phyloP scores from a whole-genome alignment of 2,797 vertebrate species.

The Poeciliopsis presidionis region DNA sequence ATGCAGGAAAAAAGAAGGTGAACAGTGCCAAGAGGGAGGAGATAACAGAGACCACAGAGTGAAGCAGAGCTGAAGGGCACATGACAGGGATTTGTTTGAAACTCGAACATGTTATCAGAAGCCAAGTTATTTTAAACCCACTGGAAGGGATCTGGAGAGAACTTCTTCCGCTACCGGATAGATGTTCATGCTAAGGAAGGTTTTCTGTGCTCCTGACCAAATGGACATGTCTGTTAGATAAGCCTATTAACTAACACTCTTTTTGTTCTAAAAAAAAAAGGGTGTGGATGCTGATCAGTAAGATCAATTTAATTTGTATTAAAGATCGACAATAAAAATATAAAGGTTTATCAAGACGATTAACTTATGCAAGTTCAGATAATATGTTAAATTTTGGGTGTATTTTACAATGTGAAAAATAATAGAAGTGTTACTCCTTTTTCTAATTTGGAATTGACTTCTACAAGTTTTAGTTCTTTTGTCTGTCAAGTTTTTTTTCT shows the following conservation, averaged over 20 bases:
- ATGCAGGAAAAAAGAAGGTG: constrained; percentile 55
- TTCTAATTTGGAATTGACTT: background rate
- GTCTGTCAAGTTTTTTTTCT: background rate
- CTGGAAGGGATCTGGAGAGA: constrained; percentile 34
- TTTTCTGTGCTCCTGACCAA: constrained; percentile 15
- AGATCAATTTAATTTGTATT: background rate
- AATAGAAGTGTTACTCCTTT: background rate
- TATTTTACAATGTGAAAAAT: background rate
- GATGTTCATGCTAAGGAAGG: constrained; percentile 16
- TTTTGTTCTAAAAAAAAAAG: background rate
- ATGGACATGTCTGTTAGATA: constrained; percentile 16
- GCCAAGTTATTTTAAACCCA: constrained; percentile 66
- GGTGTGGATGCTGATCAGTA: background rate
- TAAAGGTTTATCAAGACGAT: background rate
- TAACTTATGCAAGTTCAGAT: background rate
- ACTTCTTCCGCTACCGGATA: constrained; percentile 23
- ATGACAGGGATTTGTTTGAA: constrained; percentile 61
- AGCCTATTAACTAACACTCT: background rate
- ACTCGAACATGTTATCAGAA: constrained; percentile 50
- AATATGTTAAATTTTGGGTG: background rate
- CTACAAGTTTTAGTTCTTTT: background rate
- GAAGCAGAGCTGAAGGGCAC: constrained; percentile 63
- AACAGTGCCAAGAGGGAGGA: constrained; percentile 42
- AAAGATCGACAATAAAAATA: background rate
- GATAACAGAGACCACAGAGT: constrained; percentile 58